Evolutionary conservation across 1,140 invertebrate genomes (phyloP), one percentile per base, ranked within the genome.

Genomic region (Pomacea maculata): DNA sequence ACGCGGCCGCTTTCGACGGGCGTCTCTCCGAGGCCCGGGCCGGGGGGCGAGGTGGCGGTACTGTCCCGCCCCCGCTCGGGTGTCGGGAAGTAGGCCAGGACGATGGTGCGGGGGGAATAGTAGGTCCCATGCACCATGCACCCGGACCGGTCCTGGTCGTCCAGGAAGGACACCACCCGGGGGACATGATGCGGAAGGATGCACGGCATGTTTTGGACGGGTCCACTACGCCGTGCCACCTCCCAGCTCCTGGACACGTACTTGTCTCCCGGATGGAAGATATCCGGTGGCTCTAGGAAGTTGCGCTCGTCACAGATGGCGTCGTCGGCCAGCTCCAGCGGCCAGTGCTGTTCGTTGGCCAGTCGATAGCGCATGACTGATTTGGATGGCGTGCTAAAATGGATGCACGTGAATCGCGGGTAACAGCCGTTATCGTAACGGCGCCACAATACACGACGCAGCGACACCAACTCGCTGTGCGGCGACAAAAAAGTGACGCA

Each of bases 401-500:
- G 79, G 25, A 80, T 1, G 63, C 79, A 80, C 70, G 79, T 75
- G 72, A 80, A 80, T 10, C 79, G 72, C 0, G 79, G 79, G 64
- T 80, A 80, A n/a, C 79, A 80, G 12, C 79, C 79, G 79, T 80
- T 80, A 19, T 52, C n/a, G n/a, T 75, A 80, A 1, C 71, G 52
- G 10, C 55, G 75, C 76, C 76, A 80, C 45, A 80, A 52, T 6
- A 80, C 79, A 0, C 79, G 25, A 34, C 72, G 72, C 63, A 80
- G 29, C 0, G 79, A 72, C 1, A 73, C 29, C 29, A 29, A 11
- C 34, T 25, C 34, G 14, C 64, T 70, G 1, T 67, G 64, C 15
- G 76, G 76, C 14, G 71, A 57, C 9, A 63, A 21, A 64, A 80
- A 80, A 34, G 72, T 80, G 63, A 80, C 63, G 57, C 79, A 80